Percentiles rank a stretch among this genome's conserved stretches.
Evolutionary conservation across 2,113 vertebrate genomes (phyloP).

Genomic region (Athene noctua): DNA sequence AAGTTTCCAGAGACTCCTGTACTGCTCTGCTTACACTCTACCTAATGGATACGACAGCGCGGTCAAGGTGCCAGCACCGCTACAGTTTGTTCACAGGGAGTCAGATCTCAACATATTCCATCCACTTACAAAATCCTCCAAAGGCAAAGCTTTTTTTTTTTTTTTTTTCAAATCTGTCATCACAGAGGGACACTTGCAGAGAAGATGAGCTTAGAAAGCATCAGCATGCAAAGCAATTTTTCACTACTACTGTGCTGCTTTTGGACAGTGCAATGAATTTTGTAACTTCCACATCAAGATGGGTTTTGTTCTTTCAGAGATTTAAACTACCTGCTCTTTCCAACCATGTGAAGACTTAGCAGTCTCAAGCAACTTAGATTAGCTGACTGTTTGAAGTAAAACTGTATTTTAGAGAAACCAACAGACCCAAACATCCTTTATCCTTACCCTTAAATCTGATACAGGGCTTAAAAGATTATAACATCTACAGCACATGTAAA

Average conservation of each 20-base stretch:
- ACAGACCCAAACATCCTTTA: background rate
- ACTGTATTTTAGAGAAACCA: background rate
- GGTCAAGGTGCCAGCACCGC: background rate
- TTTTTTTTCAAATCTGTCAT: background rate
- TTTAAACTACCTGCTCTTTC: background rate
- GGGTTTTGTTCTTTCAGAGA: background rate
- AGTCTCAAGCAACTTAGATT: background rate
- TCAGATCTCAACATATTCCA: background rate
- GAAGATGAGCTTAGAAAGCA: conserved; percentile 44
- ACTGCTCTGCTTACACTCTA: background rate
- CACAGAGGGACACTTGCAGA: conserved; percentile 13
- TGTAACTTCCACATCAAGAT: background rate
- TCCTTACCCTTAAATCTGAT: background rate
- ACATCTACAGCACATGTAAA: background rate
- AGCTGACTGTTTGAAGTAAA: background rate
- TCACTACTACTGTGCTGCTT: background rate
- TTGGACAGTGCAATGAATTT: background rate
- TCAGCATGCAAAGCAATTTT: background rate
- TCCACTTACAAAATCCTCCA: background rate
- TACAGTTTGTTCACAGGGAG: rapidly evolving
- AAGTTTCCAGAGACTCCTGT: background rate
- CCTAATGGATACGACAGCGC: conserved; percentile 25
- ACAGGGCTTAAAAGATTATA: background rate
- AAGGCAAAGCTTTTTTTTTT: background rate
- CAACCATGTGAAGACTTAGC: background rate